These are phyloP conservation scores for Drosophila setifemur DNA, from an alignment of 1,140 invertebrate species.

Conservation along the genomic window DNA sequence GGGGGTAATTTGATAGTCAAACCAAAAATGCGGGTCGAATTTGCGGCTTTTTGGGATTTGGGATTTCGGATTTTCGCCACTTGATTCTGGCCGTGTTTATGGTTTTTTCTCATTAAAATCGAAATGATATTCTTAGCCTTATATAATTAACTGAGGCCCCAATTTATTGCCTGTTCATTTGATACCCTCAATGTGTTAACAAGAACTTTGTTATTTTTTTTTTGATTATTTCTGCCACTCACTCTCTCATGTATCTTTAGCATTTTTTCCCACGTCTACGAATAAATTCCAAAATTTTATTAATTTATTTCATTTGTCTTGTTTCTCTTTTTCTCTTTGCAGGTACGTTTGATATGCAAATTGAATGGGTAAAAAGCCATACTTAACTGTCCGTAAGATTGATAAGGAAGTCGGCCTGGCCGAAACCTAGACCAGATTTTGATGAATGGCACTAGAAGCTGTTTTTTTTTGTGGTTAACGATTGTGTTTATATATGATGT, in stretches of 20 bases:
- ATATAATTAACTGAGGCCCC: conserved; percentile 41
- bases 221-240: background rate
- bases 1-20: conserved; percentile 67
- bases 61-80: conserved; percentile 20
- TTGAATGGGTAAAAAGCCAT: conserved; percentile 26
- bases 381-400: conserved; percentile 49
- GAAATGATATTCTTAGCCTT: conserved; percentile 23
- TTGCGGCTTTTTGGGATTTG: conserved; percentile 56
- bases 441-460: conserved; percentile 44
- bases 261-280: conserved; percentile 43
- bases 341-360: conserved; percentile 63
- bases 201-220: conserved; percentile 18
- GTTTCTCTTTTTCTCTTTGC: conserved; percentile 22
- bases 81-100: conserved; percentile 15
- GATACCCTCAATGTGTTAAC: conserved; percentile 42
- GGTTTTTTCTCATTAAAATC: conserved; percentile 33
- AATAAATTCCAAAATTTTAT: conserved; percentile 48
- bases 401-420: conserved; percentile 62
- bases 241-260: conserved; percentile 5
- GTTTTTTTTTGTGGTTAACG: conserved; percentile 3
- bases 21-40: conserved; percentile 58
- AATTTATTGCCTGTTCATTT: conserved; percentile 46
- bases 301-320: conserved; percentile 47
- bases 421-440: conserved; percentile 21
- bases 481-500: conserved; percentile 22